phyloP scores from a whole-genome alignment of 2,797 vertebrate genomes.

The Rhincodon typus region DNA sequence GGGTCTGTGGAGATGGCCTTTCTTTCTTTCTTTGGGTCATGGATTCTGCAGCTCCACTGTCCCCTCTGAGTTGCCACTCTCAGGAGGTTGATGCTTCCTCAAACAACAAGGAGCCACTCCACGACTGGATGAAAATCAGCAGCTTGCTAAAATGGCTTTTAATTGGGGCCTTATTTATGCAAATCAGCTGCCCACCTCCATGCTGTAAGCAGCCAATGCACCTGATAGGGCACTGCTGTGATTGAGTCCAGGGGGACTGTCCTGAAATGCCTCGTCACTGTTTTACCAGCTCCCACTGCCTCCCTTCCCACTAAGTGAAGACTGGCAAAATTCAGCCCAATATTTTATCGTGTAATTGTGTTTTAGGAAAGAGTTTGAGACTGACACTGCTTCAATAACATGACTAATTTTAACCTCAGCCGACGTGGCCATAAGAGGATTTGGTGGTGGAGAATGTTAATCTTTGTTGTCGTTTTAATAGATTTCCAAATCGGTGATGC shows the following conservation, averaged over 20 bases:
- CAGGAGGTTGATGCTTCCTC: too few species aligned
- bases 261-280: background rate
- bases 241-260: too few species aligned
- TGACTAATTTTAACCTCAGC: constrained; percentile 9
- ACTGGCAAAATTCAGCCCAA: background rate
- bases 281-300: background rate
- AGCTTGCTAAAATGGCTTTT: background rate
- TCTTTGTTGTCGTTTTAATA: background rate
- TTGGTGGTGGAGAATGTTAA: constrained; percentile 18
- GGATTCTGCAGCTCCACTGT: background rate
- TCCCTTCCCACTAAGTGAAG: background rate
- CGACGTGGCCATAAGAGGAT: constrained; percentile 1
- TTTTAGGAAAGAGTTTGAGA: background rate
- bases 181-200: background rate
- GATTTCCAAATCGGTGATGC: background rate
- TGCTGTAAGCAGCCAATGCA: background rate
- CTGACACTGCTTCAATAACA: too few species aligned
- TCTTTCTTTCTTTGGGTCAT: background rate
- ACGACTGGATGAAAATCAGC: background rate
- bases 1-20: background rate
- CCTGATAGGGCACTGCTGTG: too few species aligned
- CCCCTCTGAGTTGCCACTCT: background rate
- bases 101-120: background rate
- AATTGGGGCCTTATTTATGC: background rate
- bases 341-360: background rate